Evolutionary conservation across 2,888 invertebrate species (phyloP), one percentile per base, ranked within the genome.

Genomic region (Frankliniella intonsa): DNA sequence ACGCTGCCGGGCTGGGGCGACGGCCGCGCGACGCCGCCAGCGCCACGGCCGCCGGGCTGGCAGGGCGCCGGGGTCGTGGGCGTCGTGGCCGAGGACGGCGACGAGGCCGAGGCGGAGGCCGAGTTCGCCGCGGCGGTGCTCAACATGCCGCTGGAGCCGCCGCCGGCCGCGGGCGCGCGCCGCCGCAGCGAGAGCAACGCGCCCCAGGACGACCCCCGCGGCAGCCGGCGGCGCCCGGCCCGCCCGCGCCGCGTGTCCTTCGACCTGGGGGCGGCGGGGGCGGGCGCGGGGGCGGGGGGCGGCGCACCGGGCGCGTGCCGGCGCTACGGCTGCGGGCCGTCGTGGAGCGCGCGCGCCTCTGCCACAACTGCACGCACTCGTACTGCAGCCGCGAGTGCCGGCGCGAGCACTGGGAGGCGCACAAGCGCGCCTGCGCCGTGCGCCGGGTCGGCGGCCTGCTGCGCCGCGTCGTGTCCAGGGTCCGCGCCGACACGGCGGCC

Each of bases 341-440:
- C 83, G 90, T 94, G 85, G 90, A 92, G 85, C 91, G 91, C 86
- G 98, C 93, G 90, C 97, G 97, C 88, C 95, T 94, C 85, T 97
- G 97, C 88, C 97, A 97, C 90, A 97, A 98, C 88, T 98, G 98
- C 90, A 94, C 95, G 85, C 96, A 97, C 86, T 93, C 95, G 86
- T 98, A 98, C 89, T 98, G 98, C 89, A 95, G 96, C 83, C 91
- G 95, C 83, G 94, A 95, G 86, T 98, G 98, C 88, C 92, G 98
- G 49, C 90, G 95, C 83, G 92, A 94, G 19, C 97, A 98, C 87
- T 98, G 97, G 97, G 95, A 96, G 87, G 94, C 94, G 86, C 98
- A 98, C 87, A 92, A 97, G 83, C 94, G 94, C 86, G 94, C 94
- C 65, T 98, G 98, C 87, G 90, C 96, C 84, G 96, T 97, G 88